Base-by-base conservation (phyloP, 2,888 invertebrate genomes). In the Amphipoea oculea region DNA sequence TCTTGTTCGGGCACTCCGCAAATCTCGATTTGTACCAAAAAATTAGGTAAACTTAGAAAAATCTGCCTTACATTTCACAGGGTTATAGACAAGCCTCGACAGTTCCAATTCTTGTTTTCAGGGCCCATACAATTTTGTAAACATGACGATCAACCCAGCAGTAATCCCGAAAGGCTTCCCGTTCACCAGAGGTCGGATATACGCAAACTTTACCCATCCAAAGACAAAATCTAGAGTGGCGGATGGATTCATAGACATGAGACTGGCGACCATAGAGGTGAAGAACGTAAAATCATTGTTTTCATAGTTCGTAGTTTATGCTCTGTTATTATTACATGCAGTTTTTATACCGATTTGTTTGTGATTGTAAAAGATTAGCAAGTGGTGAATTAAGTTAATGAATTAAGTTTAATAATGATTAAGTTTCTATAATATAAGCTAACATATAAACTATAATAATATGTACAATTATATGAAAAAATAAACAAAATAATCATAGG, bases 101-200 rank as follows among this genome's bases (percentile, higher is more conserved):
- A 17, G 14, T n/a, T 57, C 23, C n/a, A 29, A 67, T 48, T 51
- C 20, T 48, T 66, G 4, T 69, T 76, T 77, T 86, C 86, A 92
- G 92, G 92, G 89, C 0, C 29, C 20, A 0, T 89, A 89, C 63
- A 62, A 92, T 74, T 14, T 90, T 2, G 60, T 68, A 60, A 93
- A 93, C 78, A 90, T 91, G 90, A 89, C 92, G 0, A 73, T 93
- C 29, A 89, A 91, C 0, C 67, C 89, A 0, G 78, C 86, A 3
- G 71, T 82, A 7, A 89, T 93, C 0, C 93, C 92, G 1, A 79
- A 48, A 23, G 84, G 88, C 4, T 90, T 93, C 36, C 92, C 92
- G 4, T 91, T 92, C 57, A 89, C 81, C 5, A 90, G 86, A 75
- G 92, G 90, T 20, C 88, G 92, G 9, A 89, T 91, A 62, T 83